Base-by-base conservation (phyloP, 2,113 vertebrate genomes). In the Carassius auratus region DNA sequence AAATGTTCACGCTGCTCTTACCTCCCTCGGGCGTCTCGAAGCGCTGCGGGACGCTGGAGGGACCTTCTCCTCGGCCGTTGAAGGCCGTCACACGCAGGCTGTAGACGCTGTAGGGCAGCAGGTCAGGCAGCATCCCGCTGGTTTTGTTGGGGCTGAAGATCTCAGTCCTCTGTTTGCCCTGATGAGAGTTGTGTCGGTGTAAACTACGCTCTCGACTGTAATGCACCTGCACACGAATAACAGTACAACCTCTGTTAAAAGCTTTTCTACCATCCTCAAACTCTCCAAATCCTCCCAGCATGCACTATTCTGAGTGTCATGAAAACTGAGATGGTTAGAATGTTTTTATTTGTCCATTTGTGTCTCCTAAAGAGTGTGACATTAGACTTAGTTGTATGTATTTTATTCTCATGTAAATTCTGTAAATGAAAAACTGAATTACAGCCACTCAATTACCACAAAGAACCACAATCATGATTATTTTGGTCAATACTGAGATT, bases 1-100 rank as follows among this genome's bases (percentile, higher is more conserved):
- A 17, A 57, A 59, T 8, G 19, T 8, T 59, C 6, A 0, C 3
- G 57, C 19, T 21, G 8, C 26, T 55, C 94, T 55, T 95, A 99
- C 98, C 97, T 96, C 97, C 98, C 92, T 99, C 98, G 0, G 96
- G 97, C 8, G 97, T 99, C 77, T 93, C 92, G 92, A 99, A 97
- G 83, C 91, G 81, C 92, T 92, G 92, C 66, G 92, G 93, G 4
- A 87, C 23, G 87, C 97, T 97, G 78, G 94, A 82, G 0, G 98
- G 97, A 2, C 98, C 98, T 86, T 99, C 98, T 38, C 98, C 97
- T 90, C 96, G 97, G 69, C 96, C 95, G 1, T 98, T 99, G 90
- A 93, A 96, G 36, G 96, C 97, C 78, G 94, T 94, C 57, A 99
- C 94, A 5, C 97, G 94, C 79, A 99, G 94, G 0, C 90, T 92